These are phyloP conservation scores for Harpagifer antarcticus DNA, from an alignment of 2,797 vertebrate species.

Conservation along the genomic window DNA sequence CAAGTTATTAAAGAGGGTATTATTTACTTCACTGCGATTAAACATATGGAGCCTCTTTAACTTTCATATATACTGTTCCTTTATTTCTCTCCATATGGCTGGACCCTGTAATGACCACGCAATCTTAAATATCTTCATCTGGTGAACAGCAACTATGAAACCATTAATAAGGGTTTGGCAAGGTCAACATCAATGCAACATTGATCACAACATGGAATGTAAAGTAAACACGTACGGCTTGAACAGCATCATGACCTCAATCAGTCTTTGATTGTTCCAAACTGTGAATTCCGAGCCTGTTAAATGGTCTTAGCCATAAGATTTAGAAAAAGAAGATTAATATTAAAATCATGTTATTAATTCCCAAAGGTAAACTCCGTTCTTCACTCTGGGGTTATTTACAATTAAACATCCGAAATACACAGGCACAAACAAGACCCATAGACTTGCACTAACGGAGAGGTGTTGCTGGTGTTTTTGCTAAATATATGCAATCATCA, in stretches of 20 bases:
- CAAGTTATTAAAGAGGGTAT: conserved; percentile 20
- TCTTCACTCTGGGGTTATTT: not conserved
- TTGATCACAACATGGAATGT: not conserved
- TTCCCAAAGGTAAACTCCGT: too few relatives aligned
- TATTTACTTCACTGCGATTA: conserved; percentile 12
- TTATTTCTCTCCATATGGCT: conserved; percentile 14
- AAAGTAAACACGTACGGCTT: not conserved
- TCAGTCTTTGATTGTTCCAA: not conserved
- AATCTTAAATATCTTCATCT: not conserved
- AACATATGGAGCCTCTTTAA: not conserved
- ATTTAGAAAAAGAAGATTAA: too few relatives aligned
- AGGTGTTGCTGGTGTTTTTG: too few relatives aligned
- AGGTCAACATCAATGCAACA: not conserved
- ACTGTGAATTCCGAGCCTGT: not conserved
- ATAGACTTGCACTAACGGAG: too few relatives aligned
- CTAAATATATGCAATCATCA: not conserved
- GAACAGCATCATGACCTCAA: not conserved
- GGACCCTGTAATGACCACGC: not conserved
- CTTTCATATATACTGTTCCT: not conserved
- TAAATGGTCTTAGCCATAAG: not conserved
- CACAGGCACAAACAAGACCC: too few relatives aligned
- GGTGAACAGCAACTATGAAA: not conserved
- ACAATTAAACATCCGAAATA: too few relatives aligned
- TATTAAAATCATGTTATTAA: too few relatives aligned
- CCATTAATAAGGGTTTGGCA: not conserved